A percentile compares a stretch with the other conserved stretches of the same genome.
Evolutionary conservation across 2,888 invertebrate species (phyloP).

Genomic region (Apantesis nais): DNA sequence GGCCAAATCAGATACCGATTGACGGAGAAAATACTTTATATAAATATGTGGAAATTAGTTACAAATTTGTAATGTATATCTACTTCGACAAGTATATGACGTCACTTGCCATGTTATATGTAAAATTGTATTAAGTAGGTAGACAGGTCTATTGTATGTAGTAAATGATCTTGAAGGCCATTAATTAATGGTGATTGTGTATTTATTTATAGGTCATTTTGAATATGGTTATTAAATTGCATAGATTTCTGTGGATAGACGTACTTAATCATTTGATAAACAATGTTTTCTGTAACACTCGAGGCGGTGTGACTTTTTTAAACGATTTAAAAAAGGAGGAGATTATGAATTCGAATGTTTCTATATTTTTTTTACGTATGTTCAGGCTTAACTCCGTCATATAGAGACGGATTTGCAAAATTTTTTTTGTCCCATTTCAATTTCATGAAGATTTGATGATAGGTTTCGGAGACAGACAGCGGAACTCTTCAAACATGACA

Average conservation of each 20-base stretch:
- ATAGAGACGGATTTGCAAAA: too few relatives aligned
- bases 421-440: too few relatives aligned
- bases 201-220: slow-evolving; percentile 1
- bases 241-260: not conserved
- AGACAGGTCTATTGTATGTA: not conserved
- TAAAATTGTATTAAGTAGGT: not conserved
- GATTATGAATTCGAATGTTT: too few relatives aligned
- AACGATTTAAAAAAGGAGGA: too few relatives aligned
- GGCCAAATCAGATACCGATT: not conserved
- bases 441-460: too few relatives aligned
- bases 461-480: too few relatives aligned
- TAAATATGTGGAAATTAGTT: not conserved
- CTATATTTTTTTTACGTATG: too few relatives aligned
- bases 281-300: too few relatives aligned
- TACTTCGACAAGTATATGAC: not conserved
- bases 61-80: not conserved
- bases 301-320: too few relatives aligned
- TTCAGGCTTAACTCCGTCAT: too few relatives aligned
- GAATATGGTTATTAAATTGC: not conserved
- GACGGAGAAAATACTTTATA: not conserved
- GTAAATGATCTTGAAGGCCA: not conserved
- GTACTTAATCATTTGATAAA: too few relatives aligned
- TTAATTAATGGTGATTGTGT: slow-evolving; percentile 7
- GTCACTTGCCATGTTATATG: not conserved
- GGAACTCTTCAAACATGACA: too few relatives aligned